These are phyloP conservation scores for Aegypius monachus DNA, from an alignment of 2,113 vertebrate genomes.

Conservation along the genomic window DNA sequence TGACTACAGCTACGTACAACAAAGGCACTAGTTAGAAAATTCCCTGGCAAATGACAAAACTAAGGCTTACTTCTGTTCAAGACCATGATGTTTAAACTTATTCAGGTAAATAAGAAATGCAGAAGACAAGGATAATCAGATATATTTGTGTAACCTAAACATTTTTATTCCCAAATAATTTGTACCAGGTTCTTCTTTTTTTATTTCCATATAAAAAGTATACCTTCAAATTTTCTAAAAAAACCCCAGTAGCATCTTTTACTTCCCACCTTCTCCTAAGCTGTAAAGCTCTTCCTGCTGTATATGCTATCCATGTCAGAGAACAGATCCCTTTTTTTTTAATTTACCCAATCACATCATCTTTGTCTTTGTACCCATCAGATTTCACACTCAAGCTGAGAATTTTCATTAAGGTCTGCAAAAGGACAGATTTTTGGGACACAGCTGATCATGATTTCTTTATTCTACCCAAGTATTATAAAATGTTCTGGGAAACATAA, in stretches of 20 bases:
- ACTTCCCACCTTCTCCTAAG: background rate
- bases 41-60: background rate
- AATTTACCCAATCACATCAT: background rate
- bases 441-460: background rate
- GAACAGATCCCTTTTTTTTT: background rate
- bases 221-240: background rate
- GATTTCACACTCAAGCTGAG: conserved; percentile 31
- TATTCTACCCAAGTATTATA: background rate
- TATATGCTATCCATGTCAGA: background rate
- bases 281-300: background rate
- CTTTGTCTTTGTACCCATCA: background rate
- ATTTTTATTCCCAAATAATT: background rate
- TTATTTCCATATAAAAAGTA: background rate
- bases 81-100: background rate
- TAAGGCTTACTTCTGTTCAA: background rate
- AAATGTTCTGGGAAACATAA: background rate
- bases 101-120: background rate
- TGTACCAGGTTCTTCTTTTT: background rate
- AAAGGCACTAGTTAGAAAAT: background rate
- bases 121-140: background rate
- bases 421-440: background rate
- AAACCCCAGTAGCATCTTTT: background rate
- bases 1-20: background rate
- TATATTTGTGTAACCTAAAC: background rate
- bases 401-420: conserved; percentile 27